Evolutionary conservation across 2,113 vertebrate genomes (phyloP), one percentile per base, ranked within the genome.

Genomic region (Cyphomyrus discorhynchus): DNA sequence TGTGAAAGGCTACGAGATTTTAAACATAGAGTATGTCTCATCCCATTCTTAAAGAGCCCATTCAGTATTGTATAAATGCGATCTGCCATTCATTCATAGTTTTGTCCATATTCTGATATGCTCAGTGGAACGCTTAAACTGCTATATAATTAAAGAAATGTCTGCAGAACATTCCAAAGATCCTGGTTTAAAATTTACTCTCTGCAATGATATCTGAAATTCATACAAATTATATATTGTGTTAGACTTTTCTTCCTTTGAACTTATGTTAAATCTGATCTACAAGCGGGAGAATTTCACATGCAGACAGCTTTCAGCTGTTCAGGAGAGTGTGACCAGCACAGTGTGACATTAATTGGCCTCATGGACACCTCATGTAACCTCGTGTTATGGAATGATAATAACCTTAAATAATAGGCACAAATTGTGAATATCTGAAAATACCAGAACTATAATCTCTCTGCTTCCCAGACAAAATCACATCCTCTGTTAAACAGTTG

Each of bases 381-480:
- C n/a, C n/a, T 66, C 11, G 70, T 2, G 52, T 53, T 53, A 53
- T 53, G 52, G 52, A 93, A 87, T 53, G 66, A 87, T 87, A 87
- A 87, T 91, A 80, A 42, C 92, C 80, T 89, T 88, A 87, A 93
- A 94, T 92, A 95, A 94, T 92, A 96, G 95, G 95, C 95, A 95
- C 94, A 94, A 92, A 92, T 92, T 92, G 93, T 94, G 92, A 94
- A 92, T 90, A 89, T 92, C 92, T 92, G 93, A 94, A 93, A 92
- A 94, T 93, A 92, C 91, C 87, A 87, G 86, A 80, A 90, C 89
- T 19, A 66, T 70, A 42, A 88, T 87, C 83, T 88, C 88, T 90
- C 91, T 70, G 90, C 92, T 95, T 88, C 82, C 89, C 50, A 89
- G 87, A 39, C 27, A 87, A 87, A 47, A 77, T 85, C 89, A 91